Base-by-base conservation (phyloP, 1,140 invertebrate genomes). In the Plodia interpunctella region DNA sequence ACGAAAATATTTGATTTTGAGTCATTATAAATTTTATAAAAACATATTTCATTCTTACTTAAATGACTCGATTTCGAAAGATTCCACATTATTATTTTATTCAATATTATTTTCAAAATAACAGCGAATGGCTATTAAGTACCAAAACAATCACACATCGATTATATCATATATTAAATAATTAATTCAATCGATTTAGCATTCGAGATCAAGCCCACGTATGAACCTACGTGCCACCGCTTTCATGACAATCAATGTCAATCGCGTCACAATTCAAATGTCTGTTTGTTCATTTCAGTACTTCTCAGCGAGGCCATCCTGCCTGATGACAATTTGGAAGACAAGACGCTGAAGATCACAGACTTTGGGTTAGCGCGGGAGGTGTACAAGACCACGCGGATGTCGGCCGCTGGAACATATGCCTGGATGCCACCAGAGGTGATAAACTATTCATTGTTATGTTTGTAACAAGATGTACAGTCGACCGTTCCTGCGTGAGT, bases 341-440 rank as follows among this genome's bases (percentile, higher is more conserved):
- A 95, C 67, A 98, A 98, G 90, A 98, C 97, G 1, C 90, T 99
- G 19, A 99, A 99, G 90, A 99, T 99, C 66, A 99, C 98, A 9
- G 98, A 99, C 90, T 99, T 99, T 91, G 98, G 98, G 1, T 91
- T 99, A 54, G 98, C 98, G 10, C 90, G 97, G 52, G 97, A 99
- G 90, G 96, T 98, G 35, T 97, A 98, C 87, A 97, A 98, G 83
- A 99, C 98, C 30, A 98, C 97, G 5, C 92, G 96, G 63, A 99
- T 99, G 97, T 98, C 97, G 15, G 96, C 97, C 19, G 98, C 97
- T 8, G 98, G 98, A 25, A 99, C 98, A 0, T 99, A 99, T 87
- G 97, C 98, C 11, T 99, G 98, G 98, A 99, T 99, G 98, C 97
- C 98, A 19, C 98, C 98, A 0, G 98, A 99, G 93, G 97, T 98